Percentiles rank a stretch among this genome's conserved stretches.
Evolutionary conservation across 2,797 vertebrate genomes (phyloP).

Genomic region (Pseudotriccus pelzelni): DNA sequence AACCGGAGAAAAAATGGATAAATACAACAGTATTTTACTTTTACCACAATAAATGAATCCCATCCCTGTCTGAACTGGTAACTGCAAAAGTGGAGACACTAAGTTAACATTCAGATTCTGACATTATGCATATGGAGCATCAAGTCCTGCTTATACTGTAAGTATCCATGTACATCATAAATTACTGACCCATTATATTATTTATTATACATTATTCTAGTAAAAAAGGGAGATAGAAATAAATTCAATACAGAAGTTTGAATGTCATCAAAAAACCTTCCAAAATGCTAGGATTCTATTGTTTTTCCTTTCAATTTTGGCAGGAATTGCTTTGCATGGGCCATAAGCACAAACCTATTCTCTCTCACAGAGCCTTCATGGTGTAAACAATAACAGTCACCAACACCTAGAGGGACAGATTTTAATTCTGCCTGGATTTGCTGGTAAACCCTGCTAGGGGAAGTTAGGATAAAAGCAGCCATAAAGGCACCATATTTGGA

Average conservation of each 20-base stretch:
- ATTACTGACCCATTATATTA: neutral
- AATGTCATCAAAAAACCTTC: accelerated
- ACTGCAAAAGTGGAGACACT: neutral
- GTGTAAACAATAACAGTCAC: neutral
- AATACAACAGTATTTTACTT: neutral
- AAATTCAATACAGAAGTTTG: neutral
- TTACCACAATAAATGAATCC: neutral
- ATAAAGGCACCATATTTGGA: accelerated
- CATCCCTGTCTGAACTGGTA: neutral
- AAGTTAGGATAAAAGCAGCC: neutral
- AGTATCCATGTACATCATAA: neutral
- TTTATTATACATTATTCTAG: neutral
- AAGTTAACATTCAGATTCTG: neutral
- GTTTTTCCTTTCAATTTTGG: neutral
- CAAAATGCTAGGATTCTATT: neutral
- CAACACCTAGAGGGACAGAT: neutral
- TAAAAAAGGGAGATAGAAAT: neutral
- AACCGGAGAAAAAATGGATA: neutral
- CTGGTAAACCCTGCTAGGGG: neutral
- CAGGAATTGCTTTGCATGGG: accelerated
- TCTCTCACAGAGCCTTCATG: accelerated
- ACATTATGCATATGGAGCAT: neutral
- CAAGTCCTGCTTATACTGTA: neutral
- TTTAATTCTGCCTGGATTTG: neutral
- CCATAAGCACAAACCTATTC: neutral